Evolutionary conservation across 2,888 invertebrate genomes (phyloP), one percentile per base, ranked within the genome.

Genomic region (Epistrophella euchroma): DNA sequence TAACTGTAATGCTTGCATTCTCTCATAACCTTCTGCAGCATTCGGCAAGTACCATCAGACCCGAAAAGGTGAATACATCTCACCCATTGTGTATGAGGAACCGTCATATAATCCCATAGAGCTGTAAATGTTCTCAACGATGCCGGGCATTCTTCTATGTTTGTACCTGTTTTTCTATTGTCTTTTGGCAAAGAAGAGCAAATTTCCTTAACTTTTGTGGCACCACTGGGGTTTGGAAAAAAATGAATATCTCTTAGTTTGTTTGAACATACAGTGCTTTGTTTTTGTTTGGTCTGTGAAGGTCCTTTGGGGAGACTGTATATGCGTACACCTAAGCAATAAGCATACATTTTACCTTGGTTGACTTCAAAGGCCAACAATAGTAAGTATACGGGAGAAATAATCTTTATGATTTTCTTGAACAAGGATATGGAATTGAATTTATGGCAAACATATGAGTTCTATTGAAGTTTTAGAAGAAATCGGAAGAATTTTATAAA

Each of bases 161-260:
- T 37, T 60, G 40, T 40, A 60, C 40, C 40, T 60, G 9, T 62
- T 43, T 43, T 43, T 25, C 25, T 45, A 28, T 45, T 62, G 62
- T 62, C 43, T 62, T 28, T 62, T 43, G 43, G 62, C 62, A 62
- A 62, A 17, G 43, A 28, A 43, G 11, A 43, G 62, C n/a, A 62
- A 25, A 43, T 62, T 62, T n/a, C 28, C 62, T 62, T 62, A 43
- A 62, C 43, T 45, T 62, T 62, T 62, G 62, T 45, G 37, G 9
- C 28, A 62, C 43, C 43, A 45, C 17, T 43, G 43, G 62, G 62
- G 45, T 17, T 40, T 0, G 5, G 17, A 43, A 43, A 43, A 62
- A 28, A 25, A n/a, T n/a, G 25, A 11, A 43, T 28, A 28, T 9
- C 13, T 19, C 50, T 15, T 7, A 40, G 25, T 11, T 60, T 62